Conservation (phyloP, 2,888 invertebrate genomes). For the Subacronicta megacephala region DNA sequence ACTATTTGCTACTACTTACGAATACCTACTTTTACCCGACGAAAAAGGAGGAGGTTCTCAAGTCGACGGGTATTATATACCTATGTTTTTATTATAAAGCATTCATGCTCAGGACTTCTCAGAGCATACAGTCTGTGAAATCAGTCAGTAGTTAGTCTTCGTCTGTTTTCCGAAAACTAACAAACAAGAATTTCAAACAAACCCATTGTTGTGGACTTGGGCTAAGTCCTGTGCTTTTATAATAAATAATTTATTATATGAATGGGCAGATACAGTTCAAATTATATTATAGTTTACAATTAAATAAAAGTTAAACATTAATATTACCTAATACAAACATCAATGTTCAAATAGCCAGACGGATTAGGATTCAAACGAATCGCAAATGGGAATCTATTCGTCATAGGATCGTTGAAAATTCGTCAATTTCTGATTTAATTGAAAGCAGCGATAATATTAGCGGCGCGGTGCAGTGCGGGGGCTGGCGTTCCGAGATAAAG, state of each 20-base stretch:
- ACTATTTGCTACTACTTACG: too few species aligned
- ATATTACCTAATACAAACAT: neutral
- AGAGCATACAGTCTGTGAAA: neutral
- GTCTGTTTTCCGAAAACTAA: neutral
- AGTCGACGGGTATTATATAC: too few species aligned
- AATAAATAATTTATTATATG: neutral
- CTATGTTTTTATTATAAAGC: too few species aligned
- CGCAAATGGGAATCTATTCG: slow-evolving; percentile 59
- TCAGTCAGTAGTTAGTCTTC: neutral
- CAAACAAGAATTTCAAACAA: neutral
- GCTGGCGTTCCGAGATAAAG: slow-evolving; percentile 76
- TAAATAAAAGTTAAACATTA: slow-evolving; percentile 12
- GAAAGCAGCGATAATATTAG: slow-evolving; percentile 70
- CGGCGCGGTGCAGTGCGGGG: slow-evolving; percentile 50
- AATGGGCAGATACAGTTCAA: neutral
- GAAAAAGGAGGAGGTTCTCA: too few species aligned
- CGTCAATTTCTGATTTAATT: slow-evolving; percentile 75
- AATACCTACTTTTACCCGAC: too few species aligned
- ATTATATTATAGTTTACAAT: neutral
- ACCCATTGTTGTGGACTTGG: neutral
- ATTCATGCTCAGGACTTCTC: too few species aligned
- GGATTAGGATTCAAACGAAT: slow-evolving; percentile 31
- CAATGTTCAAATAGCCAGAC: slow-evolving; percentile 5
- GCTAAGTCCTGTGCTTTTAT: neutral
- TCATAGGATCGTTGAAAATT: slow-evolving; percentile 67